A percentile compares a stretch with the other conserved stretches of the same genome.
Evolutionary conservation across 2,797 vertebrate genomes (phyloP).

Genomic region (Hirundo rustica): DNA sequence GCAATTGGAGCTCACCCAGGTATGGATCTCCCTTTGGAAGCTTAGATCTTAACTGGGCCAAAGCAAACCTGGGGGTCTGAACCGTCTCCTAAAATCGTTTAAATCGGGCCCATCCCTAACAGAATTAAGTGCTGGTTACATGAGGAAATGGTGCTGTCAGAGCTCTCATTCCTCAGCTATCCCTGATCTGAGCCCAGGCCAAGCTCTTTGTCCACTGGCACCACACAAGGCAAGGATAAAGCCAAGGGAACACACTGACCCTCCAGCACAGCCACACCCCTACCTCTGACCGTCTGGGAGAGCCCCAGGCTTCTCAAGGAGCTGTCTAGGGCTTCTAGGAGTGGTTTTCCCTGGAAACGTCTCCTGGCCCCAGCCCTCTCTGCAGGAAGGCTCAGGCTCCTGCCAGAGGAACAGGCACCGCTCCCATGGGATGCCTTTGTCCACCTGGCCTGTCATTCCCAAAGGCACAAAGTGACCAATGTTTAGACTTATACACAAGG

Average conservation of each 20-base stretch:
- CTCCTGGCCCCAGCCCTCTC: background rate
- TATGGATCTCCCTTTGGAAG: background rate
- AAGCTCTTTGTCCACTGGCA: background rate
- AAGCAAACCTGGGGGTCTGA: background rate
- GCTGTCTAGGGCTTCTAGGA: background rate
- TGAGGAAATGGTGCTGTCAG: background rate
- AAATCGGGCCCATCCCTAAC: background rate
- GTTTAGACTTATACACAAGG: slow-evolving; percentile 47
- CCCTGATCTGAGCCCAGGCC: background rate
- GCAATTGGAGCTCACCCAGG: background rate
- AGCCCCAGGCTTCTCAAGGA: background rate
- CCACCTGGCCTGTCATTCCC: background rate
- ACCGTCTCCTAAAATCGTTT: background rate
- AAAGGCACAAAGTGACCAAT: slow-evolving; percentile 50
- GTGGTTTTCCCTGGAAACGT: background rate
- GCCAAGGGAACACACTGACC: background rate
- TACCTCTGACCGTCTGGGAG: background rate
- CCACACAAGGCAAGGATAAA: background rate
- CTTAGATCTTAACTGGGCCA: background rate
- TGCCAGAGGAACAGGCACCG: background rate
- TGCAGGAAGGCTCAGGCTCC: background rate
- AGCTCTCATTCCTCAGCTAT: background rate
- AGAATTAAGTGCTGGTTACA: slow-evolving; percentile 65
- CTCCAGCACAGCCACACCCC: background rate
- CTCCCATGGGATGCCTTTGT: background rate